Percentiles rank a stretch among this genome's conserved stretches.
These are phyloP conservation scores for Micrasema minimum DNA, from an alignment of 1,140 invertebrate species.

Conservation along the genomic window DNA sequence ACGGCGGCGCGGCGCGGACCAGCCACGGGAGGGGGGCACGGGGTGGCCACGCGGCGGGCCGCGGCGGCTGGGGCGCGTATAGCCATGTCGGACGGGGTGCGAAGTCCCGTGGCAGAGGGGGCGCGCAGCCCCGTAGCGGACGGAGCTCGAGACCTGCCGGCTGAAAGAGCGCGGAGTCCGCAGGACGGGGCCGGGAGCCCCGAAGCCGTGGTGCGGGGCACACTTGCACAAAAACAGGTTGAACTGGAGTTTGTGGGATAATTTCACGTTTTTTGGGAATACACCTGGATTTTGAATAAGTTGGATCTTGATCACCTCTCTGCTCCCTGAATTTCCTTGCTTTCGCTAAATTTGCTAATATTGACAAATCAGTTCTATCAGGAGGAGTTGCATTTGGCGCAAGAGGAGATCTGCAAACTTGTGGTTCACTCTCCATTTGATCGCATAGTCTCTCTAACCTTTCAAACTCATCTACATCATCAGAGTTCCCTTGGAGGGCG, in stretches of 20 bases:
- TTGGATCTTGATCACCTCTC: too few relatives aligned
- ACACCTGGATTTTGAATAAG: too few relatives aligned
- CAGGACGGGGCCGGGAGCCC: neutral
- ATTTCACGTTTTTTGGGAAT: too few relatives aligned
- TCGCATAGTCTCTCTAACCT: neutral
- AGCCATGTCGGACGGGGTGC: neutral
- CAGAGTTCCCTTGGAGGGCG: neutral
- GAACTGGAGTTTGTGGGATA: neutral
- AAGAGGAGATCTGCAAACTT: too few relatives aligned
- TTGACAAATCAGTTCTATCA: too few relatives aligned
- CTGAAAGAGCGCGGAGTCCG: neutral
- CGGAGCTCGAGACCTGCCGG: neutral
- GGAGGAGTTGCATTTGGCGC: too few relatives aligned
- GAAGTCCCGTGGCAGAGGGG: neutral
- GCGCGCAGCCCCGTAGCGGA: neutral
- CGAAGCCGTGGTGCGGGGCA: neutral
- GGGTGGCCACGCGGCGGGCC: neutral
- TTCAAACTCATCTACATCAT: slow-evolving; percentile 6
- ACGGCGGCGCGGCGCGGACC: neutral
- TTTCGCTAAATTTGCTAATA: too few relatives aligned
- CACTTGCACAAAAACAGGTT: neutral
- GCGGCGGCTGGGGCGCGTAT: neutral
- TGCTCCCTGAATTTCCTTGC: too few relatives aligned
- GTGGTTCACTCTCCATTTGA: too few relatives aligned
- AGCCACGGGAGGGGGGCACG: neutral